phyloP scores from a whole-genome alignment of 2,797 vertebrate species.

The Denticeps clupeoides region DNA sequence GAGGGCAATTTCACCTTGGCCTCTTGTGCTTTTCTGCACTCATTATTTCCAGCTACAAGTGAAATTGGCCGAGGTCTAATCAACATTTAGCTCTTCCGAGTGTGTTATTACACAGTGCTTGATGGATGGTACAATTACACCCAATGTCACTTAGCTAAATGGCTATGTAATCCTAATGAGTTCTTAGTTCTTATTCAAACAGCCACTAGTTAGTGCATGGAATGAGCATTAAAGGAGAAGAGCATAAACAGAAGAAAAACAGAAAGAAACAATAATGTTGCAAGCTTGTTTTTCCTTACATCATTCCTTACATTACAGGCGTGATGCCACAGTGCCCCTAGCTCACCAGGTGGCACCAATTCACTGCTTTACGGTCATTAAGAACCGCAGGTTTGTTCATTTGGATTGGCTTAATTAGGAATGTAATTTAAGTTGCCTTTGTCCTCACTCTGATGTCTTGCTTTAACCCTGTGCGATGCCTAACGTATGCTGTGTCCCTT shows the following conservation, averaged over 20 bases:
- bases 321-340: too few species aligned
- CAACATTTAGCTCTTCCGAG: slow-evolving; percentile 64
- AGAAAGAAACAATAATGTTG: slow-evolving; percentile 14
- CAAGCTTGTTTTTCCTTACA: too few species aligned
- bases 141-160: slow-evolving; percentile 70
- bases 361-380: too few species aligned
- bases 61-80: slow-evolving; percentile 61
- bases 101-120: slow-evolving; percentile 65
- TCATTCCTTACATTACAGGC: too few species aligned
- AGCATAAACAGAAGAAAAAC: background rate
- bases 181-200: slow-evolving; percentile 66
- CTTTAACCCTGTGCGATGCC: too few species aligned
- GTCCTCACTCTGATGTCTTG: too few species aligned
- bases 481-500: too few species aligned
- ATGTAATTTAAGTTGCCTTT: too few species aligned
- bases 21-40: slow-evolving; percentile 13
- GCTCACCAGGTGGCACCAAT: too few species aligned
- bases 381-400: too few species aligned
- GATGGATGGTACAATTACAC: slow-evolving; percentile 73
- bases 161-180: slow-evolving; percentile 68
- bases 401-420: too few species aligned
- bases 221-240: slow-evolving; percentile 6
- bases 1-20: slow-evolving; percentile 29
- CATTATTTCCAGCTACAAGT: slow-evolving; percentile 42
- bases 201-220: slow-evolving; percentile 46